Conservation (phyloP, 2,113 vertebrate genomes). For the Hypanus sabinus region DNA sequence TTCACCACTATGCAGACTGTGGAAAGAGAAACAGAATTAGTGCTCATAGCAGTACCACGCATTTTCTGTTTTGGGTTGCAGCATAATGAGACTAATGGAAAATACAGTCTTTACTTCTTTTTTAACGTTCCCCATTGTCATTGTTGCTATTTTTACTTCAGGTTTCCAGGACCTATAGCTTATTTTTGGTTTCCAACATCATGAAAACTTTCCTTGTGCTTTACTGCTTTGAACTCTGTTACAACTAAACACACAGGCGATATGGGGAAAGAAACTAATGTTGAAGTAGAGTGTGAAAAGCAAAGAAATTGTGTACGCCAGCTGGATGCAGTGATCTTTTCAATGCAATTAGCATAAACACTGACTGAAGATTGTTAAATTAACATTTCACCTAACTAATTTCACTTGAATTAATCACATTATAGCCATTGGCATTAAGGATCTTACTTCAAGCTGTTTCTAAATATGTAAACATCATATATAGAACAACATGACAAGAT, state of each 20-base stretch:
- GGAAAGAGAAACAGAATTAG: too few relatives aligned
- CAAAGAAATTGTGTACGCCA: neutral
- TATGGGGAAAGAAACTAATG: neutral
- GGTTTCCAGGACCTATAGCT: too few relatives aligned
- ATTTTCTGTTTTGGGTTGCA: too few relatives aligned
- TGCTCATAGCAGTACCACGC: too few relatives aligned
- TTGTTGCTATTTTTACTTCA: too few relatives aligned
- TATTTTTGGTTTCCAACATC: too few relatives aligned
- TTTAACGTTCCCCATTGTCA: too few relatives aligned
- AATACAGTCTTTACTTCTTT: too few relatives aligned
- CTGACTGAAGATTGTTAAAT: conserved; percentile 16
- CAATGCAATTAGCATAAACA: neutral
- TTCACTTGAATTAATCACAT: conserved; percentile 6
- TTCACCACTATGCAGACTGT: too few relatives aligned
- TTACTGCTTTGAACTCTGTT: too few relatives aligned
- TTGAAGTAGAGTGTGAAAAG: neutral
- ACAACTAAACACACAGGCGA: neutral
- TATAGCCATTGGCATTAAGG: neutral
- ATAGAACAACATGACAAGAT: neutral
- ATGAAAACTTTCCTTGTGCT: too few relatives aligned
- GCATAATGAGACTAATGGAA: too few relatives aligned
- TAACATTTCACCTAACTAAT: conserved; percentile 12
- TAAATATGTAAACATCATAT: conserved; percentile 20
- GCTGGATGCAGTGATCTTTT: conserved; percentile 11
- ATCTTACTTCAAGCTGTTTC: neutral